A percentile compares a stretch with the other conserved stretches of the same genome.
phyloP scores from a whole-genome alignment of 2,888 invertebrate genomes.

The Heliothis peltigera region DNA sequence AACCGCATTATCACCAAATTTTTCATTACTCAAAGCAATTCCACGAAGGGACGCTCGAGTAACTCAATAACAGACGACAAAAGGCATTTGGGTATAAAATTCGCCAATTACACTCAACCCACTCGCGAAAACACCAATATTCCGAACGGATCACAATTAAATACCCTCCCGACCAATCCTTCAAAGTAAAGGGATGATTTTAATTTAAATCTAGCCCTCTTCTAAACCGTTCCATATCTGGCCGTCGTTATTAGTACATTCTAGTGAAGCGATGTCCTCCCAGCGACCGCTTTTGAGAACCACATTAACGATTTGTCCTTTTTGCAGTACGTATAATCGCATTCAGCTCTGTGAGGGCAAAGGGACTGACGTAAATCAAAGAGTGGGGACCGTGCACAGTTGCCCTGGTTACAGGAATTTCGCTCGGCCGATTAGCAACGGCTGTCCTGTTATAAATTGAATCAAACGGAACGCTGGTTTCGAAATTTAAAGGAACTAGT shows the following conservation, averaged over 20 bases:
- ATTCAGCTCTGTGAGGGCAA: slow-evolving; percentile 66
- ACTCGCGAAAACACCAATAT: slow-evolving; percentile 75
- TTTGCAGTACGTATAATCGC: slow-evolving; percentile 66
- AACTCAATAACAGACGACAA: slow-evolving; percentile 81
- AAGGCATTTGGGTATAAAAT: slow-evolving; percentile 83
- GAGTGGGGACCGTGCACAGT: slow-evolving; percentile 59
- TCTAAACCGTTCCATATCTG: slow-evolving; percentile 61
- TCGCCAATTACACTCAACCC: slow-evolving; percentile 81
- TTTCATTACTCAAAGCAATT: slow-evolving; percentile 75
- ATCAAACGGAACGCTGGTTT: slow-evolving; percentile 65
- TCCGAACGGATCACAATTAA: slow-evolving; percentile 82
- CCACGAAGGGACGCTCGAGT: slow-evolving; percentile 69
- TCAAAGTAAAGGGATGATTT: slow-evolving; percentile 82
- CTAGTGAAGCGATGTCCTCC: slow-evolving; percentile 62
- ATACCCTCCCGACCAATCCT: slow-evolving; percentile 78
- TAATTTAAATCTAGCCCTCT: slow-evolving; percentile 83
- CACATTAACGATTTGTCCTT: slow-evolving; percentile 73
- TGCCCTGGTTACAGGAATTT: slow-evolving; percentile 66
- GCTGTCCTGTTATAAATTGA: slow-evolving; percentile 65
- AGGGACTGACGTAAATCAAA: slow-evolving; percentile 69
- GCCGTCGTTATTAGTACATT: slow-evolving; percentile 62
- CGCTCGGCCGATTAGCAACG: slow-evolving; percentile 60
- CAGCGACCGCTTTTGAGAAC: slow-evolving; percentile 69
- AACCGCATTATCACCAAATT: slow-evolving; percentile 64
- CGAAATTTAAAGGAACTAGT: slow-evolving; percentile 57